A percentile compares a stretch with the other conserved stretches of the same genome.
These are phyloP conservation scores for Nycteola revayana DNA, from an alignment of 2,888 invertebrate species.

Conservation along the genomic window DNA sequence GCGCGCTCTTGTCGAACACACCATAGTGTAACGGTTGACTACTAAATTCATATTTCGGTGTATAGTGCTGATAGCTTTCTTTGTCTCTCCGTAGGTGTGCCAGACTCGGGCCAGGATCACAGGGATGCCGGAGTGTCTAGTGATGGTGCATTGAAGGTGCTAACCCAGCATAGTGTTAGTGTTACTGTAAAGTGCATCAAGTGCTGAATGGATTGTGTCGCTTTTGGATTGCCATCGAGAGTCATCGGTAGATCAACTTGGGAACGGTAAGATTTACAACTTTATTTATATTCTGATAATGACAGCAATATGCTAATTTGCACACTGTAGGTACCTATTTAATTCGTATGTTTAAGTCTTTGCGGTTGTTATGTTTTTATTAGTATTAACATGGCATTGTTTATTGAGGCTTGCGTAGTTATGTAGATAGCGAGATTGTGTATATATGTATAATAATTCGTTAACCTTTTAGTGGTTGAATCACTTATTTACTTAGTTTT, in stretches of 20 bases:
- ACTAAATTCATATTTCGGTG: constrained; percentile 54
- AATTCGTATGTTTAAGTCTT: no score
- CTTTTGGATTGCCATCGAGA: constrained; percentile 76
- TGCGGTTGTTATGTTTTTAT: no score
- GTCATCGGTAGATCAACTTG: constrained; percentile 73
- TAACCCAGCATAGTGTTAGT: constrained; percentile 67
- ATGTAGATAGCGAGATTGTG: no score
- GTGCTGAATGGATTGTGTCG: constrained; percentile 79
- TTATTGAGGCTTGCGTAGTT: no score
- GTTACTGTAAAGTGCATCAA: constrained; percentile 67
- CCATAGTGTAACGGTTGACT: constrained; percentile 41
- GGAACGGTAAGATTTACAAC: constrained; percentile 66
- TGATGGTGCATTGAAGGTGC: constrained; percentile 75
- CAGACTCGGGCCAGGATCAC: constrained; percentile 37
- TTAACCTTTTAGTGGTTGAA: no score
- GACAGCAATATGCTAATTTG: constrained; percentile 6
- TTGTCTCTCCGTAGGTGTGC: constrained; percentile 71
- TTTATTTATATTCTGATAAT: constrained; percentile 22
- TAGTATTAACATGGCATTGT: no score
- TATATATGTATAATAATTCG: no score
- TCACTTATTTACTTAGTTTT: no score
- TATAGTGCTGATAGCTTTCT: constrained; percentile 55
- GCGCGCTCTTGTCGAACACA: constrained; percentile 23
- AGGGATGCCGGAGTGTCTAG: constrained; percentile 73
- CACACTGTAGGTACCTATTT: no score